Percentiles rank a stretch among this genome's conserved stretches.
Evolutionary conservation across 2,113 vertebrate species (phyloP).

Genomic region (Neofelis nebulosa): DNA sequence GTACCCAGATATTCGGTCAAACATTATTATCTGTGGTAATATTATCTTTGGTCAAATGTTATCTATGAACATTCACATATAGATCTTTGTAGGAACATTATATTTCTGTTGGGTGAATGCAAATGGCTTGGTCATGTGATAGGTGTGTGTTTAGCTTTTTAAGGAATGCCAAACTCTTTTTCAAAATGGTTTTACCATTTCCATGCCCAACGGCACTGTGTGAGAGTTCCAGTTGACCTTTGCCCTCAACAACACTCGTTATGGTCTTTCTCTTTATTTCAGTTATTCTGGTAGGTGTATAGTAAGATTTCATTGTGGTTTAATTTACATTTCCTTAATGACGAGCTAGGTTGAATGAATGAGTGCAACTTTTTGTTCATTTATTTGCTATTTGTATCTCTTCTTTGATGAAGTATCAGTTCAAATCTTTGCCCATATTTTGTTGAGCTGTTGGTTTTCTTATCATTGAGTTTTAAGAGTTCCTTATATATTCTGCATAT

Average conservation of each 20-base stretch:
- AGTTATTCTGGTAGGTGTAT: not conserved
- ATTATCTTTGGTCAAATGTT: no score
- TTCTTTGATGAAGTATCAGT: not conserved
- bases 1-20: no score
- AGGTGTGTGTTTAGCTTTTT: not conserved
- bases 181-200: not conserved
- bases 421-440: not conserved
- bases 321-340: not conserved
- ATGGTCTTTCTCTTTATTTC: not conserved
- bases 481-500: not conserved
- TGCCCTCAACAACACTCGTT: not conserved
- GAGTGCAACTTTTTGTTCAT: not conserved
- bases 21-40: no score
- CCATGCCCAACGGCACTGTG: not conserved
- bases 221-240: not conserved
- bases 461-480: not conserved
- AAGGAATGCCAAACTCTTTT: not conserved
- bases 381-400: not conserved
- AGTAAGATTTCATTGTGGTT: not conserved
- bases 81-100: not conserved
- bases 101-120: not conserved
- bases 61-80: not conserved
- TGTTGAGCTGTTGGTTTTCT: not conserved
- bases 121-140: not conserved
- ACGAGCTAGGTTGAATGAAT: not conserved